Conservation (phyloP, 2,113 vertebrate species). For the Paradoxurus hermaphroditus region DNA sequence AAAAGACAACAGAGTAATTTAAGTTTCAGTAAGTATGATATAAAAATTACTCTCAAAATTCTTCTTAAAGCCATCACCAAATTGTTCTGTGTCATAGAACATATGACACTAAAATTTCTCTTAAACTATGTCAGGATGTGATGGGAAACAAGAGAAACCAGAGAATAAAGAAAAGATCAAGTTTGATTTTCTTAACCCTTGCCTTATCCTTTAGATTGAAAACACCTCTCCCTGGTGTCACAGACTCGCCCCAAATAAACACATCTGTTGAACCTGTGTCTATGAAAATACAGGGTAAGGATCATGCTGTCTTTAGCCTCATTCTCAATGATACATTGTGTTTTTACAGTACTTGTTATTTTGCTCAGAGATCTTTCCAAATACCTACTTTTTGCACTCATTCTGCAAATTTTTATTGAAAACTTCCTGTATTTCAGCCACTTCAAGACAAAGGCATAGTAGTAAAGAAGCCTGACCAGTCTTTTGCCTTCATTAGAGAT, state of each 20-base stretch:
- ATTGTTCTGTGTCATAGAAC: slow-evolving; percentile 48
- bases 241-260: neutral
- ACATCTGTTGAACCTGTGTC: neutral
- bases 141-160: neutral
- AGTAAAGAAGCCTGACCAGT: neutral
- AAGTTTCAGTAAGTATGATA: slow-evolving; percentile 49
- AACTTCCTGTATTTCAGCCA: neutral
- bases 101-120: slow-evolving; percentile 50
- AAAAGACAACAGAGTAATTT: slow-evolving; percentile 64
- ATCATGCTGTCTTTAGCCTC: neutral
- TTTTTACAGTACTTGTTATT: neutral
- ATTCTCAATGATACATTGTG: neutral
- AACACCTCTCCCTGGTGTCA: neutral
- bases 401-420: neutral
- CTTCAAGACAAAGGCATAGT: neutral
- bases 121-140: neutral
- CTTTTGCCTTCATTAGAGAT: neutral
- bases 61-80: slow-evolving; percentile 61
- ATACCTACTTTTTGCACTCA: neutral
- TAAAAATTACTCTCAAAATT: slow-evolving; percentile 58
- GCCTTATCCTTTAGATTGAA: neutral
- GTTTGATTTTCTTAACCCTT: slow-evolving; percentile 17
- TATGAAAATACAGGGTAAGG: neutral
- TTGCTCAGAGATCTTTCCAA: neutral
- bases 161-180: slow-evolving; percentile 1